phyloP scores from a whole-genome alignment of 2,888 invertebrate species.

The Glyphotaelius pellucidus region DNA sequence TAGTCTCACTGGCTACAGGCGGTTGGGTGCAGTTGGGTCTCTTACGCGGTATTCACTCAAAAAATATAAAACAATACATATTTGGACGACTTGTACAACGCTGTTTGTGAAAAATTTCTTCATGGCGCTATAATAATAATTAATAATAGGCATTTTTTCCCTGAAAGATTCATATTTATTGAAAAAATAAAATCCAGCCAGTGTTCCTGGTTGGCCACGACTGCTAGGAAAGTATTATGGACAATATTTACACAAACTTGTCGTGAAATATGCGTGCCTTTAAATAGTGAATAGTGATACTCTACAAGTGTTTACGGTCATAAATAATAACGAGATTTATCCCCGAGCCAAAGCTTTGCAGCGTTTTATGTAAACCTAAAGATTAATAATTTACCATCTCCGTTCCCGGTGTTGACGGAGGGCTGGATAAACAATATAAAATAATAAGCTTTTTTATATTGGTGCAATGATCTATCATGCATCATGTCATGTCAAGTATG shows the following conservation, averaged over 20 bases:
- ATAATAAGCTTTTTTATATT: not conserved
- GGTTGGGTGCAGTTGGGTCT: too few species aligned
- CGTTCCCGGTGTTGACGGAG: not conserved
- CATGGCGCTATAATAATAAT: too few species aligned
- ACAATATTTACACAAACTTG: constrained; percentile 64
- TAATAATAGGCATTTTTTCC: too few species aligned
- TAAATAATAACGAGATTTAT: constrained; percentile 40
- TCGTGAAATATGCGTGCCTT: constrained; percentile 49
- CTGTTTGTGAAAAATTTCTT: too few species aligned
- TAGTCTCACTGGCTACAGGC: too few species aligned
- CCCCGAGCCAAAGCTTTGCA: not conserved
- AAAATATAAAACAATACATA: too few species aligned
- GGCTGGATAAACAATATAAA: not conserved
- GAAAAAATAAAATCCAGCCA: not conserved
- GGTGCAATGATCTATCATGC: not conserved
- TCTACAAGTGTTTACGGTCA: constrained; percentile 39
- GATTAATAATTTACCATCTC: not conserved
- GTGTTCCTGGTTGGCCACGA: not conserved
- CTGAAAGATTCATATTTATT: too few species aligned
- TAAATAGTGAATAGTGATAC: constrained; percentile 9
- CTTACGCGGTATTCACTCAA: too few species aligned
- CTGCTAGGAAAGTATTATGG: constrained; percentile 57
- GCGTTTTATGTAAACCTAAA: not conserved
- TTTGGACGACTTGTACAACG: too few species aligned
- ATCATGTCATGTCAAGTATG: not conserved